Evolutionary conservation across 2,888 invertebrate species (phyloP).

Genomic region (Actias luna): DNA sequence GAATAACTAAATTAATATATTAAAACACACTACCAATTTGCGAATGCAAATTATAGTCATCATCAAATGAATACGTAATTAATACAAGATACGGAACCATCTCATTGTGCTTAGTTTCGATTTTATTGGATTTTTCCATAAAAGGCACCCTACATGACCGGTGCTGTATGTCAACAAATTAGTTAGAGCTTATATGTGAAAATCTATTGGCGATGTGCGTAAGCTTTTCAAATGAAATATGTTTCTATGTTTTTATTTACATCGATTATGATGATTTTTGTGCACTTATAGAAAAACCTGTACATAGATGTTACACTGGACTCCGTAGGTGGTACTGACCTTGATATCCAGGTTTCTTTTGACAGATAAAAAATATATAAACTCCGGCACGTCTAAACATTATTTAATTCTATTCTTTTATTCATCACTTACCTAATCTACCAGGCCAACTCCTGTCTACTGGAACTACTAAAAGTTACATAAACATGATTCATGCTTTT

Average conservation of each 20-base stretch:
- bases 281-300: too few relatives aligned
- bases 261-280: background rate
- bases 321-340: too few relatives aligned
- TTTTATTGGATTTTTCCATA: conserved; percentile 18
- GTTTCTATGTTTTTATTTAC: background rate
- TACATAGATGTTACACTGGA: too few relatives aligned
- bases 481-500: too few relatives aligned
- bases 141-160: background rate
- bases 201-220: background rate
- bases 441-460: too few relatives aligned
- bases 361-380: too few relatives aligned
- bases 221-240: conserved; percentile 3
- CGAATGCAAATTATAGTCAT: background rate
- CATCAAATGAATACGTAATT: background rate
- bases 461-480: too few relatives aligned
- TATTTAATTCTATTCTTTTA: too few relatives aligned
- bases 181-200: conserved; percentile 13
- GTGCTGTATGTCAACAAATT: conserved; percentile 16
- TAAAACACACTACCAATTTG: background rate
- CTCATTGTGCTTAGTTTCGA: background rate
- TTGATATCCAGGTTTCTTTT: too few relatives aligned
- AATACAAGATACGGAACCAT: conserved; percentile 14
- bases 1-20: background rate
- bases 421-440: too few relatives aligned
- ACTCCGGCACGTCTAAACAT: too few relatives aligned